Evolutionary conservation across 2,113 vertebrate genomes (phyloP), one percentile per base, ranked within the genome.

Genomic region (Ancistrus triradiatus): DNA sequence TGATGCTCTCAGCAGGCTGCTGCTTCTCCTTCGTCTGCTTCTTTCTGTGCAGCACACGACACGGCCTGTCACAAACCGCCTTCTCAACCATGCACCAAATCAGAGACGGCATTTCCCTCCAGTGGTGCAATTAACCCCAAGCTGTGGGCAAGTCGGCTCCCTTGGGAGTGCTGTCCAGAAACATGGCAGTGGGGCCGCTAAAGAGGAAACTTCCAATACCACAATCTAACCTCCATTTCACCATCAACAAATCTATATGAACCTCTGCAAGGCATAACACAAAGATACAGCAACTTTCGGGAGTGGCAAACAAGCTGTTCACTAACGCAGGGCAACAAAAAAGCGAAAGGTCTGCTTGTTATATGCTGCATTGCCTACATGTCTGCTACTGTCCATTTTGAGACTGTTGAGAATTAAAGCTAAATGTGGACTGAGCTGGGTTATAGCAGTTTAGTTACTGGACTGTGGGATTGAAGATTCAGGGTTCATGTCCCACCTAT

Each of bases 41-140:
- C n/a, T 15, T 59, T 44, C 57, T 59, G 25, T 48, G 31, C 52
- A 18, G 31, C 24, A 63, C 53, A 46, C 33, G 6, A 27, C 19
- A 9, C 19, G 44, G 31, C 37, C 59, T 76, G 59, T 77, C 62
- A 75, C 59, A 63, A 61, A 60, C 64, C 62, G 38, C 52, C 47
- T 63, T 22, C 50, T 75, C 66, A 73, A 51, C 66, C 61, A 49
- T 53, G 61, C 67, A 67, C 28, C 46, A 46, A 72, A 78, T 60
- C 15, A 49, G 55, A 60, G 53, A 40, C 31, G 61, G 57, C 21
- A 25, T 80, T 74, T 75, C 61, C 60, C 63, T 63, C 70, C 71
- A 56, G 43, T 65, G 33, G 56, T 53, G 59, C 61, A 66, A 75
- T 79, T 73, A 75, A 70, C 59, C 66, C 38, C 52, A 61, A 49